Evolutionary conservation across 2,888 invertebrate genomes (phyloP).

Genomic region (Eueremaeus valkanovi): DNA sequence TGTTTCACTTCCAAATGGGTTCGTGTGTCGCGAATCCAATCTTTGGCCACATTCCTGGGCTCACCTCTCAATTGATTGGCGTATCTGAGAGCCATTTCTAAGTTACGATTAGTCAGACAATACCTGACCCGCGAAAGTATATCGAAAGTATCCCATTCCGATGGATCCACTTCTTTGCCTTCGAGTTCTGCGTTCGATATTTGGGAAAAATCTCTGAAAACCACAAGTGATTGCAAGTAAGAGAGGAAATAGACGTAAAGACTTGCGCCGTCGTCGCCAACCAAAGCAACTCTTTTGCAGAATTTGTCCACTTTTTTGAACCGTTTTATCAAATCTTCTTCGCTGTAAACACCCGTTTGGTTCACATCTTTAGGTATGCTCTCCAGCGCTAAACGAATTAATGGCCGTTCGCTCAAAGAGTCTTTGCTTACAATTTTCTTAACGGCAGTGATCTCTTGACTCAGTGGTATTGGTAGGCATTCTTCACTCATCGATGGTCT

Average conservation of each 20-base stretch:
- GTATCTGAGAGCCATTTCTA: constrained; percentile 77
- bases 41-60: constrained; percentile 71
- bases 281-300: constrained; percentile 75
- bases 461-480: constrained; percentile 60
- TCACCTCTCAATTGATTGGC: constrained; percentile 85
- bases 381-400: constrained; percentile 54
- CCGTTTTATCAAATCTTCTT: constrained; percentile 75
- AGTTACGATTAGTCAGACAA: constrained; percentile 81
- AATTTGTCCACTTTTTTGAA: constrained; percentile 65
- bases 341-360: constrained; percentile 78
- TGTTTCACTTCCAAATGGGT: constrained; percentile 81
- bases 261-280: constrained; percentile 79
- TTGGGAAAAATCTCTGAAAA: constrained; percentile 52
- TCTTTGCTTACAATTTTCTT: constrained; percentile 66
- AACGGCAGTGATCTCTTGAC: constrained; percentile 68
- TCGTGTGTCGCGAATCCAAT: constrained; percentile 81
- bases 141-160: constrained; percentile 75
- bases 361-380: constrained; percentile 73
- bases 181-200: constrained; percentile 46
- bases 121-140: constrained; percentile 85
- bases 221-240: constrained; percentile 79
- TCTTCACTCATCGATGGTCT: constrained; percentile 59
- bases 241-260: constrained; percentile 74
- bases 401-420: constrained; percentile 28
- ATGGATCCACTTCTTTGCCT: constrained; percentile 58